Base-by-base conservation (phyloP, 37 sponge, comb jelly and placozoan genomes). In the Ephydatia muelleri region DNA sequence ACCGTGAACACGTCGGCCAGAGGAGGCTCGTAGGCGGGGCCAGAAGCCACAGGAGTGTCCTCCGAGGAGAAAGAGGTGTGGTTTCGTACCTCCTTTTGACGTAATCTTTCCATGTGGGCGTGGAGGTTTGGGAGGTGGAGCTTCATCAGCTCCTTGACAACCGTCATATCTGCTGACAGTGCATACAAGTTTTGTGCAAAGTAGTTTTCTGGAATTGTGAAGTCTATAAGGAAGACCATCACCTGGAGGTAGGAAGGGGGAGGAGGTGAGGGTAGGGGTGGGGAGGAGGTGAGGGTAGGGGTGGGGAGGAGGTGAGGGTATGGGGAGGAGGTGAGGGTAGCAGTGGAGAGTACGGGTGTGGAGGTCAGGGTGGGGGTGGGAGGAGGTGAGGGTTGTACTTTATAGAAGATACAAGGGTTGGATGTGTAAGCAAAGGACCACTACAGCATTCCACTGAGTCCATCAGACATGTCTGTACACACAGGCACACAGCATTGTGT, bases 1-100 rank as follows among this genome's bases (percentile, higher is more conserved):
- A 97, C 85, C 0, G 95, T 90, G 73, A 97, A 94, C 29, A 92
- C 91, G 75, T 97, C 91, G 1, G 89, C 88, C 47, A 97, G 81
- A 0, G 97, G 97, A 2, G 97, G 97, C 71, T 97, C 97, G 67
- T 90, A 94, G 12, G 89, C 77, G 21, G 34, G 39, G 25, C 85
- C 39, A 72, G 87, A 83, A 64, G 82, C 66, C n/a, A 77, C 88
- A 0, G 94, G 89, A 49, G 84, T 69, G 35, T 86, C 48, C 48
- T 82, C 82, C 5, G 81, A 85, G 47, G 90, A 90, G 68, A 85
- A 89, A 9, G 89, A 65, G 38, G 81, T 90, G 78, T 68, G 84
- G 81, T 68, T 64, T 48, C 85, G 67, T 23, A 82, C 83, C 70
- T 68, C 85, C 78, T 38, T 85, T 68, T 65, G 80, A 31, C 80